Conservation (phyloP, 2,888 invertebrate species). For the Hemistola chrysoprasaria region DNA sequence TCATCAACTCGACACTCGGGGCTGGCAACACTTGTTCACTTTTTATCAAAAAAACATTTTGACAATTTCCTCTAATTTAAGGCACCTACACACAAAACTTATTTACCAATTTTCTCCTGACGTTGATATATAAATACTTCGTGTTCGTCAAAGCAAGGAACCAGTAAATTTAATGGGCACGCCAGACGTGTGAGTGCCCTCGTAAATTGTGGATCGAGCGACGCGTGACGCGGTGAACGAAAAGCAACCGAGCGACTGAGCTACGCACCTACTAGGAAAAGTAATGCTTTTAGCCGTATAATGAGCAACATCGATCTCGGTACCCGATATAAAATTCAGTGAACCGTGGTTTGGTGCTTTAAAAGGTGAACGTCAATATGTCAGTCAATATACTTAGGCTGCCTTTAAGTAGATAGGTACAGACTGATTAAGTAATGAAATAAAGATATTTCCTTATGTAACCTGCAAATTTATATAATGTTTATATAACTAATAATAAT, state of each 20-base stretch:
- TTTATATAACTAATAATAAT: too few relatives aligned
- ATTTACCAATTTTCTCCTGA: too few relatives aligned
- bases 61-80: too few relatives aligned
- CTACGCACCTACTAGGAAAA: constrained; percentile 27
- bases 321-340: constrained; percentile 22
- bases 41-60: too few relatives aligned
- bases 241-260: constrained; percentile 20
- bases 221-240: constrained; percentile 28
- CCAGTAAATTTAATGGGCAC: constrained; percentile 25
- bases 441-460: too few relatives aligned
- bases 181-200: constrained; percentile 26
- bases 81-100: too few relatives aligned
- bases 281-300: constrained; percentile 30
- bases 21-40: too few relatives aligned
- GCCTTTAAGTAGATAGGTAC: too few relatives aligned
- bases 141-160: constrained; percentile 16
- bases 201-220: constrained; percentile 29
- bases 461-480: too few relatives aligned
- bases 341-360: constrained; percentile 16
- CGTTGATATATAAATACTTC: constrained; percentile 1
- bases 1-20: too few relatives aligned
- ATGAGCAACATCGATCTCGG: constrained; percentile 28
- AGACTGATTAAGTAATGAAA: too few relatives aligned
- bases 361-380: constrained; percentile 2
- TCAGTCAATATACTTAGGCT: constrained; percentile 3